Percentiles rank a stretch among this genome's conserved stretches.
Conservation (phyloP, 1,140 invertebrate genomes). For the Megathymus violae region DNA sequence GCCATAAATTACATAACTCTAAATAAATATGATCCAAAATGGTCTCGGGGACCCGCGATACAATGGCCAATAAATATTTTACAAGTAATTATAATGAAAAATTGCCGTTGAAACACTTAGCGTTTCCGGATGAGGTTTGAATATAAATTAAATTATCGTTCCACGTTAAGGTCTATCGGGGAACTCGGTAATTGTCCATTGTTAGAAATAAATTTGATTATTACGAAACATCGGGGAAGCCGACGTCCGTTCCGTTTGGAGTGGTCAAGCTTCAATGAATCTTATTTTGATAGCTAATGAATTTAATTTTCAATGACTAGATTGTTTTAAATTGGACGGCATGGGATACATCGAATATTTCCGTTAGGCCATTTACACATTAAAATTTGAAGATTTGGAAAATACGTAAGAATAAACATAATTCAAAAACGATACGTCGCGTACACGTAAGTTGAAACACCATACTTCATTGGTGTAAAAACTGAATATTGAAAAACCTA, state of each 20-base stretch:
- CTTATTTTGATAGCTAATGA: neutral
- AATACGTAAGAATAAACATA: too few species aligned
- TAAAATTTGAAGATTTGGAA: too few species aligned
- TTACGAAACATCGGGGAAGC: slow-evolving; percentile 4
- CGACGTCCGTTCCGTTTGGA: slow-evolving; percentile 7
- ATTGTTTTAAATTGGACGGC: too few species aligned
- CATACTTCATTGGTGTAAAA: too few species aligned
- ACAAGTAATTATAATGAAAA: slow-evolving; percentile 75
- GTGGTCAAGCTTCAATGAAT: slow-evolving; percentile 9
- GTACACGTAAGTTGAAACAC: too few species aligned
- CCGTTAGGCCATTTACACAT: too few species aligned
- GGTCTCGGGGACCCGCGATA: slow-evolving; percentile 38
- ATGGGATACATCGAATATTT: too few species aligned
- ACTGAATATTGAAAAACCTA: too few species aligned
- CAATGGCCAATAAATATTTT: slow-evolving; percentile 75
- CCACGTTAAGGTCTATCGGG: slow-evolving; percentile 14
- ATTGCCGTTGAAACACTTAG: slow-evolving; percentile 56
- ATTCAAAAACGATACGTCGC: too few species aligned
- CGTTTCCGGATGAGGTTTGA: slow-evolving; percentile 55
- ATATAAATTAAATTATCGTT: slow-evolving; percentile 60
- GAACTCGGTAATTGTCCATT: slow-evolving; percentile 30
- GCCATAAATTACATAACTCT: slow-evolving; percentile 43
- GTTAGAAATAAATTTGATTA: slow-evolving; percentile 32
- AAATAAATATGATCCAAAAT: slow-evolving; percentile 28
- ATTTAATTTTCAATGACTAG: neutral